Conservation (phyloP, 2,888 invertebrate genomes). For the Oxyscelio sp. region DNA sequence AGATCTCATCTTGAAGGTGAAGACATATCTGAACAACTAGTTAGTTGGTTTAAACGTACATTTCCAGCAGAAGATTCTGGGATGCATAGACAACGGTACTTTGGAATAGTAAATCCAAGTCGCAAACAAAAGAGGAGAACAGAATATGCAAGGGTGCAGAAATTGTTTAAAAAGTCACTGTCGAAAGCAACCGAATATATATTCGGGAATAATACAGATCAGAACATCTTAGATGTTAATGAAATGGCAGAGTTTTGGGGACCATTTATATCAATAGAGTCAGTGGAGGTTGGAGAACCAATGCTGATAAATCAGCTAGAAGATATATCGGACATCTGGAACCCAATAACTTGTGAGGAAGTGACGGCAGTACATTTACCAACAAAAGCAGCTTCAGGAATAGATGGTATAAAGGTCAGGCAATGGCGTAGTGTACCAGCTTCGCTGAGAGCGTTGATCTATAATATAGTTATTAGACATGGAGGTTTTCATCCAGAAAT, state of each 20-base stretch:
- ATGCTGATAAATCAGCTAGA: too few relatives aligned
- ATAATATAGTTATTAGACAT: not conserved
- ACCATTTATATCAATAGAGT: too few relatives aligned
- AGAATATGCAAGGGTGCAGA: not conserved
- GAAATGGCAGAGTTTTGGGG: too few relatives aligned
- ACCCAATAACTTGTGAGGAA: not conserved
- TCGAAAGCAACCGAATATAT: not conserved
- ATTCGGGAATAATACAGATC: not conserved
- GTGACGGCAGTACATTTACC: not conserved
- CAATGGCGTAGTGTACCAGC: not conserved
- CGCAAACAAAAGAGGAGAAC: not conserved
- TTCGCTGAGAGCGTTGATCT: not conserved
- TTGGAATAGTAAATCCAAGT: not conserved
- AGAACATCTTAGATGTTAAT: too few relatives aligned
- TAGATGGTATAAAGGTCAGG: not conserved
- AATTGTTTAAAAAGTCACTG: not conserved
- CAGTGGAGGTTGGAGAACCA: too few relatives aligned
- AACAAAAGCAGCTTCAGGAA: not conserved
- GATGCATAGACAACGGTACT: not conserved
- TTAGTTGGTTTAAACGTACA: not conserved
- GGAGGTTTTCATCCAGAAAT: not conserved
- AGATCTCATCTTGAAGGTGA: not conserved
- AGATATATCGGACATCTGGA: not conserved
- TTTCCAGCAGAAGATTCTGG: not conserved
- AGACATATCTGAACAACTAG: not conserved